phyloP scores from a whole-genome alignment of 1,140 invertebrate genomes.

The Cyrtorhinus lividipennis region DNA sequence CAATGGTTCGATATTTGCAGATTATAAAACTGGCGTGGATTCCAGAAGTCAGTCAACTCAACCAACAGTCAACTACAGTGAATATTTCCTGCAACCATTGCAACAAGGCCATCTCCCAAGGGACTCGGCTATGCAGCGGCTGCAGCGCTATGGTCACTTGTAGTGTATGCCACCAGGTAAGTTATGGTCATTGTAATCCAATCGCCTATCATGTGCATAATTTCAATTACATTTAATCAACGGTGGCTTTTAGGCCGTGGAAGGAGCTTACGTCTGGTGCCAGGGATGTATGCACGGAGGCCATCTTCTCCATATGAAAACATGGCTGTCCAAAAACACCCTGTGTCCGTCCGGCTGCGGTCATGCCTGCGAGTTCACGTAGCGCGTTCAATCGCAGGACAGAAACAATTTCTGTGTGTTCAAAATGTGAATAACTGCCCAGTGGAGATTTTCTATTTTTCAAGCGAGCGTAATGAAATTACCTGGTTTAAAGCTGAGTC shows the following conservation, averaged over 20 bases:
- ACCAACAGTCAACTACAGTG: constrained; percentile 76
- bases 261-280: constrained; percentile 86
- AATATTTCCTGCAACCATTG: constrained; percentile 62
- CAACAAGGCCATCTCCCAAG: constrained; percentile 47
- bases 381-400: no score
- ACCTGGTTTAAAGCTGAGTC: no score
- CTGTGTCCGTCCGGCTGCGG: constrained; percentile 87
- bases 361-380: constrained; percentile 63
- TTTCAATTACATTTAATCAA: no score
- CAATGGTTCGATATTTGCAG: no score
- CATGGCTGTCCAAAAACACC: constrained; percentile 67
- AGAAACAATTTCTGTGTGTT: no score
- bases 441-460: no score
- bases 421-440: no score
- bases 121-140: constrained; percentile 60
- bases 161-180: constrained; percentile 63
- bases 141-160: constrained; percentile 60
- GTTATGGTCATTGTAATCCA: no score
- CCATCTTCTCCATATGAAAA: constrained; percentile 70
- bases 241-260: constrained; percentile 54
- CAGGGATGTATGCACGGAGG: constrained; percentile 71
- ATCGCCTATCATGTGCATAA: no score
- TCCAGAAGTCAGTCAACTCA: constrained; percentile 55
- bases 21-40: constrained; percentile 68
- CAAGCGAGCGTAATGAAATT: no score